Evolutionary conservation across 1,140 invertebrate genomes (phyloP).

Genomic region (Formica exsecta): DNA sequence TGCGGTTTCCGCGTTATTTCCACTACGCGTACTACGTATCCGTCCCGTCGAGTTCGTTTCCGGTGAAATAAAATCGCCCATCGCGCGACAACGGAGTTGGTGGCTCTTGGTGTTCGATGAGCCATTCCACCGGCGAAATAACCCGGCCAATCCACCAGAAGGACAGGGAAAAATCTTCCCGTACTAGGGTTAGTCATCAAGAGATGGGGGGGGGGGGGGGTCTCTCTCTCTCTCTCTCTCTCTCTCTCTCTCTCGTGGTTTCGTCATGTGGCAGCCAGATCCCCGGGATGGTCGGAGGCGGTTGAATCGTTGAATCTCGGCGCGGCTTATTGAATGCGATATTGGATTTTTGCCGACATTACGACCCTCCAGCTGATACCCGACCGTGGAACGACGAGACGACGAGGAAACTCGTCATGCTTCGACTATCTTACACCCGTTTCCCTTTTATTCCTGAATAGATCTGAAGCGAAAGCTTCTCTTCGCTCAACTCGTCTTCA

Average conservation of each 20-base stretch:
- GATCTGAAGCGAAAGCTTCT: conserved; percentile 3
- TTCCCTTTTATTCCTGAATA: conserved; percentile 24
- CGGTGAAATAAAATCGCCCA: conserved; percentile 50
- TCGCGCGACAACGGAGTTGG: background rate
- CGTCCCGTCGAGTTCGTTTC: conserved; percentile 51
- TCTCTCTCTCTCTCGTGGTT: conserved; percentile 35
- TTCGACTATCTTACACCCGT: conserved; percentile 66
- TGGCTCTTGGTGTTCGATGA: conserved; percentile 38
- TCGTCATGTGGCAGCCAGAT: conserved; percentile 31
- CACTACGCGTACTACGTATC: conserved; percentile 34
- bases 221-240: no score
- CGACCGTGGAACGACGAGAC: conserved; percentile 82
- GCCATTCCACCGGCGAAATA: conserved; percentile 33
- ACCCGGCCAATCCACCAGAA: conserved; percentile 58
- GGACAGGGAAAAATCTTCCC: conserved; percentile 53
- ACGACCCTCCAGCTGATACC: conserved; percentile 82
- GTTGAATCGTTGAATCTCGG: conserved; percentile 67
- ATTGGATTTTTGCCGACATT: conserved; percentile 84
- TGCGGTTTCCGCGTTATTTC: conserved; percentile 63
- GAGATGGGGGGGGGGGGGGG: conserved; percentile 25
- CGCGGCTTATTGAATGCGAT: conserved; percentile 84
- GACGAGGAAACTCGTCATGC: conserved; percentile 84
- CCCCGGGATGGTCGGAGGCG: conserved; percentile 28
- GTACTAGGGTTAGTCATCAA: conserved; percentile 46
- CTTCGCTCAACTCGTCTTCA: conserved; percentile 3